Conservation (phyloP, 35 echinoderm and acorn worm species). For the Eucidaris tribuloides region DNA sequence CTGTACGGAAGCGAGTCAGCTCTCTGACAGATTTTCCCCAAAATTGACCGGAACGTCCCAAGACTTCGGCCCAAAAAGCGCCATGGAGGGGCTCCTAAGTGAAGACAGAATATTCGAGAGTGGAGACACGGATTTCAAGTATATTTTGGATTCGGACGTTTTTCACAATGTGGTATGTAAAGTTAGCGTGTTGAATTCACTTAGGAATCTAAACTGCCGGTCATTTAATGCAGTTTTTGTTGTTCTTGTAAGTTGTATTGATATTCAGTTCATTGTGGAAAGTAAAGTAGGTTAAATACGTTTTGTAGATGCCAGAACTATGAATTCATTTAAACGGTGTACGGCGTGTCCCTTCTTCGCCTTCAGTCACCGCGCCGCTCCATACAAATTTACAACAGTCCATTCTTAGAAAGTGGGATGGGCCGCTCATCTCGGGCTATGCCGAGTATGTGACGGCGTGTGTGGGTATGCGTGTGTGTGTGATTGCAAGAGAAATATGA, state of each 20-base stretch:
- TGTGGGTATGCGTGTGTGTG: not conserved
- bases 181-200: not conserved
- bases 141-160: constrained; percentile 54
- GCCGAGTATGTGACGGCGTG: not conserved
- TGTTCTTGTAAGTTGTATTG: not conserved
- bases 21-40: constrained; percentile 55
- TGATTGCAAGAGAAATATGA: too few relatives aligned
- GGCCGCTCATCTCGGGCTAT: not conserved
- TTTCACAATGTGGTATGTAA: constrained; percentile 55
- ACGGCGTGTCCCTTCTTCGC: not conserved
- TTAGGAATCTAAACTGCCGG: not conserved
- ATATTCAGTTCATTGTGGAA: not conserved
- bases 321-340: not conserved
- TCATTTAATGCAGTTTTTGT: not conserved
- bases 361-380: not conserved
- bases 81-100: constrained; percentile 46
- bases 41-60: constrained; percentile 48
- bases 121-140: constrained; percentile 53
- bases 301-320: not conserved
- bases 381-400: not conserved
- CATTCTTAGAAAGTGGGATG: not conserved
- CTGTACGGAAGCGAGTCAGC: constrained; percentile 6
- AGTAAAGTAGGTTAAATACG: too few relatives aligned
- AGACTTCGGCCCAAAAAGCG: constrained; percentile 46
- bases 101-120: constrained; percentile 42